Conservation (phyloP, 2,888 invertebrate genomes). For the Toxonevra muliebris region DNA sequence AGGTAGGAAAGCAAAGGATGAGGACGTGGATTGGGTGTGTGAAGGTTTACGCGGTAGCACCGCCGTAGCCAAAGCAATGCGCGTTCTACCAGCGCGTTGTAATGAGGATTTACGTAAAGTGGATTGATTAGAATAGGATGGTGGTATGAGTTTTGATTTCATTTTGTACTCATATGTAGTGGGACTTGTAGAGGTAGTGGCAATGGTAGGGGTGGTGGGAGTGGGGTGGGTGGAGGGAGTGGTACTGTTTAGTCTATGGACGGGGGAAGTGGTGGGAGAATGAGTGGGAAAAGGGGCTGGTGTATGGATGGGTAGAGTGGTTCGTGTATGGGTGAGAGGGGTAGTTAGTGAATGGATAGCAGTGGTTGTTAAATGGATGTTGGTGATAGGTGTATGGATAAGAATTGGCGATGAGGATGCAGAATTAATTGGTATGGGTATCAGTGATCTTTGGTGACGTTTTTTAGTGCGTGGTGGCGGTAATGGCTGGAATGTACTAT, state of each 20-base stretch:
- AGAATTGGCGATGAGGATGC: background rate
- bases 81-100: slow-evolving; percentile 36
- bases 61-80: slow-evolving; percentile 36
- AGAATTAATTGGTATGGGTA: slow-evolving; percentile 48
- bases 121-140: slow-evolving; percentile 59
- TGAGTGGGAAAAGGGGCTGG: background rate
- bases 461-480: slow-evolving; percentile 62
- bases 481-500: slow-evolving; percentile 24
- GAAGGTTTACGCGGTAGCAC: slow-evolving; percentile 47
- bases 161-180: slow-evolving; percentile 53
- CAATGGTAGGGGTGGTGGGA: background rate
- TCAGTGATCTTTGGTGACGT: slow-evolving; percentile 59
- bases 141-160: slow-evolving; percentile 51
- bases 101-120: slow-evolving; percentile 50
- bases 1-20: slow-evolving; percentile 59
- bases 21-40: slow-evolving; percentile 57
- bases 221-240: slow-evolving; percentile 34
- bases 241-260: no score
- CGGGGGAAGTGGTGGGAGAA: slow-evolving; percentile 28
- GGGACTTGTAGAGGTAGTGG: slow-evolving; percentile 16
- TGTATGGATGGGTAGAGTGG: no score
- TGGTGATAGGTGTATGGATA: no score
- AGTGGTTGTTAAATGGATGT: no score
- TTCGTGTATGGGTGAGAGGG: no score
- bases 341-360: background rate